Conservation (phyloP, 2,113 vertebrate species). For the Dasyornis broadbenti region DNA sequence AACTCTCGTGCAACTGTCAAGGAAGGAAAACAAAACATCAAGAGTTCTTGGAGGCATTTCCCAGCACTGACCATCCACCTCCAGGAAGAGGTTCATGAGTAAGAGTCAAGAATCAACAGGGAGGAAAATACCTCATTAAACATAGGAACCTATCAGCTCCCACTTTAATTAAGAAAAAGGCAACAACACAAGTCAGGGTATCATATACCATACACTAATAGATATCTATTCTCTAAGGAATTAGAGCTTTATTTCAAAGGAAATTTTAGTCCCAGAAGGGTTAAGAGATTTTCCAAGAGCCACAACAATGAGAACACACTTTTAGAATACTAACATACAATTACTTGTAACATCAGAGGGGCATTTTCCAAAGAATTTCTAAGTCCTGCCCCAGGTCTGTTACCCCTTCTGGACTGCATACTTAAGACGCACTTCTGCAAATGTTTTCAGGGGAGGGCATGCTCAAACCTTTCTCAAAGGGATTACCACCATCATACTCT, state of each 20-base stretch:
- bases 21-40: background rate
- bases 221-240: background rate
- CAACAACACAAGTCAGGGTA: background rate
- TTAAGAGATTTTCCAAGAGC: background rate
- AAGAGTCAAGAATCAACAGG: background rate
- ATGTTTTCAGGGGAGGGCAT: background rate
- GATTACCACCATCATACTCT: constrained; percentile 64
- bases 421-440: background rate
- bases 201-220: background rate
- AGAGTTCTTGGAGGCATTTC: background rate
- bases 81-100: background rate
- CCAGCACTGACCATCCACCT: background rate
- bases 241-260: background rate
- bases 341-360: background rate
- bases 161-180: background rate
- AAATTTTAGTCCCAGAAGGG: background rate
- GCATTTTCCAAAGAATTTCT: background rate
- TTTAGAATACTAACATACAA: background rate
- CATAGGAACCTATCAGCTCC: background rate
- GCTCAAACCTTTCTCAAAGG: constrained; percentile 83
- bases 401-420: background rate
- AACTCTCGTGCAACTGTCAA: constrained; percentile 81
- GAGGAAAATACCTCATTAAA: background rate
- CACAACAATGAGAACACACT: background rate
- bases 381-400: background rate